These are phyloP conservation scores for Lycopodina hypogea DNA, from an alignment of 37 sponge, comb jelly and placozoan genomes.

Conservation along the genomic window DNA sequence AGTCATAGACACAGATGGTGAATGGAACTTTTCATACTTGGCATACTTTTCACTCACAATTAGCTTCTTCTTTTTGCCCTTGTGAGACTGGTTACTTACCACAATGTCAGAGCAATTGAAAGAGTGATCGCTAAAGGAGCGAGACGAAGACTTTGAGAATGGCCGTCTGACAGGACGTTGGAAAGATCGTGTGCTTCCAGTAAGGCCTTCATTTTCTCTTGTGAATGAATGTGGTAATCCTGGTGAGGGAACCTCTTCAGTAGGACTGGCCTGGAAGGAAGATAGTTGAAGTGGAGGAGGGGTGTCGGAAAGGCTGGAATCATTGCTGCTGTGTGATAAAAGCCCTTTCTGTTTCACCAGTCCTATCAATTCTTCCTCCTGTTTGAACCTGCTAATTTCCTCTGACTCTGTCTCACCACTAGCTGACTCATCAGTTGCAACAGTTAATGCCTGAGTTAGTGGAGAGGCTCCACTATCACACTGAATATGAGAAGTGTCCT, in stretches of 20 bases:
- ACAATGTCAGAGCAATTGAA: too few species aligned
- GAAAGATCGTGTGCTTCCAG: too few species aligned
- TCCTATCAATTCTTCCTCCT: background rate
- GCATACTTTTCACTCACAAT: constrained; percentile 1
- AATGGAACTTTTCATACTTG: background rate
- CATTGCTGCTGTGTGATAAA: constrained; percentile 16
- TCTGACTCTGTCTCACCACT: background rate
- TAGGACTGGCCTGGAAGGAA: background rate
- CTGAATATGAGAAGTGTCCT: constrained; percentile 3
- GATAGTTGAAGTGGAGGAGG: background rate
- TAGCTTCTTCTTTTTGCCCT: constrained; percentile 4
- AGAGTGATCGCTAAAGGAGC: too few species aligned
- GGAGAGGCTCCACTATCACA: background rate
- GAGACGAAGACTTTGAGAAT: too few species aligned
- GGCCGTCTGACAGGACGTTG: too few species aligned
- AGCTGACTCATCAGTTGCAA: background rate
- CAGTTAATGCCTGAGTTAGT: background rate
- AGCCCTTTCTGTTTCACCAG: too few species aligned
- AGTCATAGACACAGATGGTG: too few species aligned
- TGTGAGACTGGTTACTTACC: too few species aligned
- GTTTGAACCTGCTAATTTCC: background rate
- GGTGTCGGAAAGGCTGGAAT: background rate
- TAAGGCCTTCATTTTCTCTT: background rate
- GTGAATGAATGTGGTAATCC: background rate
- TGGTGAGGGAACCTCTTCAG: background rate